phyloP scores from a whole-genome alignment of 2,888 invertebrate species.

The Ichneumon xanthorius region DNA sequence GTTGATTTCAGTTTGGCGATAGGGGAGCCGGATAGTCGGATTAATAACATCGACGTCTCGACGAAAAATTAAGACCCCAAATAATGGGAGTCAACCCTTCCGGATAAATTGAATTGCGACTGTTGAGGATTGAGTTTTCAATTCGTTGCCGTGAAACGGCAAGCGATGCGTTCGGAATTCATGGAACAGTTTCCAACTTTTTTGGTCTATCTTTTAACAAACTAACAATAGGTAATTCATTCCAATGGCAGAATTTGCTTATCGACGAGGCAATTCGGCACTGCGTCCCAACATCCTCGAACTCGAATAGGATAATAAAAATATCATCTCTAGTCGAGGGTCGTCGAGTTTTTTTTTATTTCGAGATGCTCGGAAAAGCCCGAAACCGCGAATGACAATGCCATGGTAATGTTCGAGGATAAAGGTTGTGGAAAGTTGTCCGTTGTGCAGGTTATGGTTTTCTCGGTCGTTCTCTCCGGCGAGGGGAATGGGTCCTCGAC shows the following conservation, averaged over 20 bases:
- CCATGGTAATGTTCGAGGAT: slow-evolving; percentile 53
- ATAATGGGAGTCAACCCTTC: slow-evolving; percentile 14
- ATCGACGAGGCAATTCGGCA: neutral
- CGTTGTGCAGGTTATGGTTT: slow-evolving; percentile 83
- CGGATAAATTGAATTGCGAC: neutral
- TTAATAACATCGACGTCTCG: neutral
- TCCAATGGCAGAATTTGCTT: neutral
- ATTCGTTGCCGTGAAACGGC: neutral
- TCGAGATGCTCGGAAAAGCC: neutral
- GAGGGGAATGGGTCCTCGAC: slow-evolving; percentile 61
- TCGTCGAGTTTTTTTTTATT: neutral
- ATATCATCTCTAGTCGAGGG: neutral
- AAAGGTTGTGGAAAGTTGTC: slow-evolving; percentile 75
- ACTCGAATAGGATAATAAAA: neutral
- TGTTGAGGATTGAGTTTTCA: neutral
- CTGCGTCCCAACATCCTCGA: neutral
- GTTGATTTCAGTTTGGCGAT: neutral
- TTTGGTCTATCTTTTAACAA: neutral
- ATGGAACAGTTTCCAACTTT: neutral
- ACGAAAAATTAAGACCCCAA: slow-evolving; percentile 26
- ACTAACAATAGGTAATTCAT: neutral
- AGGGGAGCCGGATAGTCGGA: neutral
- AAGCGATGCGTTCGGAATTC: neutral
- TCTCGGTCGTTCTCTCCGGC: slow-evolving; percentile 71
- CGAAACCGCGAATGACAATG: slow-evolving; percentile 39